A percentile compares a stretch with the other conserved stretches of the same genome.
phyloP scores from a whole-genome alignment of 2,888 invertebrate genomes.

The Plagiodera versicolora region DNA sequence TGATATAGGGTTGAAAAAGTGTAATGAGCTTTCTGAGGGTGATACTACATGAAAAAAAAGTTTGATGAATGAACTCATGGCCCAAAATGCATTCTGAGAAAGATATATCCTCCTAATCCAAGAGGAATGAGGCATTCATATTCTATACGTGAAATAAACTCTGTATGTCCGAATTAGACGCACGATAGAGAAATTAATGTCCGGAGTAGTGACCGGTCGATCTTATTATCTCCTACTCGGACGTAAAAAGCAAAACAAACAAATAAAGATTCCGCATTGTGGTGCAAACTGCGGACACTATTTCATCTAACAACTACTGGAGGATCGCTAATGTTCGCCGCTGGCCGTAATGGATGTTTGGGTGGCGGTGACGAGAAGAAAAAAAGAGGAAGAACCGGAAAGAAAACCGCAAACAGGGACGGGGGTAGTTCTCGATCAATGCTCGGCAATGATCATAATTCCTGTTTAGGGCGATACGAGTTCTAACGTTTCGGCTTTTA shows the following conservation, averaged over 20 bases:
- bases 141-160: too few species aligned
- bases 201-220: neutral
- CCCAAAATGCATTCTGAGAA: too few species aligned
- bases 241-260: slow-evolving; percentile 19
- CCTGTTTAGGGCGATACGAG: slow-evolving; percentile 24
- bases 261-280: slow-evolving; percentile 43
- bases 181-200: neutral
- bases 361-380: slow-evolving; percentile 17
- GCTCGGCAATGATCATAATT: slow-evolving; percentile 47
- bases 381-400: slow-evolving; percentile 28
- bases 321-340: slow-evolving; percentile 44
- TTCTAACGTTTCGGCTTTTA: neutral
- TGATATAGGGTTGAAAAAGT: too few species aligned
- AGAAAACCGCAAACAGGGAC: slow-evolving; percentile 33
- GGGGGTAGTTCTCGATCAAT: slow-evolving; percentile 43
- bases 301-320: slow-evolving; percentile 46
- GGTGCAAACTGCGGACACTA: slow-evolving; percentile 44
- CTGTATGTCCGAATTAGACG: too few species aligned
- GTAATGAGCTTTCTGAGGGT: too few species aligned
- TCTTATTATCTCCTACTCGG: slow-evolving; percentile 6
- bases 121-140: too few species aligned
- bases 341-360: slow-evolving; percentile 34
- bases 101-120: too few species aligned
- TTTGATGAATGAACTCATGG: too few species aligned
- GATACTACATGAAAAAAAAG: too few species aligned